Base-by-base conservation (phyloP, 1,140 invertebrate species). In the Latrodectus geometricus region DNA sequence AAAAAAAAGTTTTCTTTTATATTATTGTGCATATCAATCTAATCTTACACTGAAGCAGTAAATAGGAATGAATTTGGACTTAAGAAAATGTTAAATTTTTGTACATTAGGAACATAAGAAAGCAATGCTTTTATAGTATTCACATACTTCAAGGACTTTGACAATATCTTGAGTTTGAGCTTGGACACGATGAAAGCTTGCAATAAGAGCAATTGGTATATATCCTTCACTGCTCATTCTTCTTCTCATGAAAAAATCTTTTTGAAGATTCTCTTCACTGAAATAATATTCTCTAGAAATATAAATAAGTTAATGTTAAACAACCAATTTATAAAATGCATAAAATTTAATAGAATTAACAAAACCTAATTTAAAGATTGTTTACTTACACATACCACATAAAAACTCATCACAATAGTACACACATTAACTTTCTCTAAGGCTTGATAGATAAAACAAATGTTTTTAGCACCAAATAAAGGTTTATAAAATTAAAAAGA, bases 201-300 rank as follows among this genome's bases (percentile, higher is more conserved):
- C 97, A 75, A 99, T 98, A 68, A 99, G 92, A 86, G 95, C 95
- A 23, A 99, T 94, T 11, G 97, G 96, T 77, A 99, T 94, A 90
- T 95, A 99, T 77, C 98, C 98, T 89, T 98, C 94, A 17, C 94
- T 90, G 90, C 97, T 95, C 98, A 99, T 99, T 93, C 98, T 98
- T 87, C 97, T 94, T 79, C 98, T 94, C 88, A 99, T 93, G 92
- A 98, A 99, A 91, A 99, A 97, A 91, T 99, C 98, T 89, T 96
- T 95, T 89, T 96, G 94, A 76, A 99, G 93, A 93, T 99, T 99
- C 89, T 99, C 97, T 89, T 96, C 95, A 90, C 97, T 98, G 92
- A 99, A 99, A 93, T 99, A 99, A 92, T 99, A 99, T 92, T 99
- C 98, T 91, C 97, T 99, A 92, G 54, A 94, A 61, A 61, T 61